These are phyloP conservation scores for Galagoides demidoff DNA, from an alignment of 2,797 vertebrate genomes.

Conservation along the genomic window DNA sequence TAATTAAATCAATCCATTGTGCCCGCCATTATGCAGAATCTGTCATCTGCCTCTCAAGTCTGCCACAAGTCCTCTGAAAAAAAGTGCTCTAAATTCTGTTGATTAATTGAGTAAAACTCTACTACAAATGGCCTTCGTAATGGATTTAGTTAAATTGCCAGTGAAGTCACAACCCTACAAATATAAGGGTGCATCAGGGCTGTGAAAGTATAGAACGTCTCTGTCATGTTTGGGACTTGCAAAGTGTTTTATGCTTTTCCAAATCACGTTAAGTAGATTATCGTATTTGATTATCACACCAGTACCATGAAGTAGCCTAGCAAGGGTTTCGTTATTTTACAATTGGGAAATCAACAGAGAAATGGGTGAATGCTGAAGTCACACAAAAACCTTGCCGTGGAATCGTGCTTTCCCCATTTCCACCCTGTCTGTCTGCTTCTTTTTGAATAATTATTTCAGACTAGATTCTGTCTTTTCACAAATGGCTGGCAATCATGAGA, in stretches of 20 bases:
- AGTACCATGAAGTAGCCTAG: neutral
- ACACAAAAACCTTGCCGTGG: neutral
- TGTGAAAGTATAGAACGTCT: neutral
- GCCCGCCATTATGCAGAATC: neutral
- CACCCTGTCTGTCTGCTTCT: neutral
- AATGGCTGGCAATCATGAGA: neutral
- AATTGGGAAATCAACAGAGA: neutral
- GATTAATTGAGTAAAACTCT: neutral
- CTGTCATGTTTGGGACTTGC: neutral
- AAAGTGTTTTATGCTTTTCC: neutral
- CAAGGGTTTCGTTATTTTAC: neutral
- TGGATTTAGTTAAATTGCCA: neutral
- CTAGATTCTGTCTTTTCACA: neutral
- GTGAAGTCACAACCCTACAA: neutral
- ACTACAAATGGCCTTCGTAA: neutral
- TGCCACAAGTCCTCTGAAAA: neutral
- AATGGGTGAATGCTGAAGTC: neutral
- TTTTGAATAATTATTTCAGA: neutral
- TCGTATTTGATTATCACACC: neutral
- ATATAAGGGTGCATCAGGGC: neutral
- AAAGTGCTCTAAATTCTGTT: conserved; percentile 30
- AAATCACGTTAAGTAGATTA: neutral
- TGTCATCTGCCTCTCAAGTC: neutral
- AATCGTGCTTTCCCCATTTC: neutral
- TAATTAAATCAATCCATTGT: neutral